phyloP scores from a whole-genome alignment of 2,888 invertebrate genomes.

The Lasioglossum oenotherae region DNA sequence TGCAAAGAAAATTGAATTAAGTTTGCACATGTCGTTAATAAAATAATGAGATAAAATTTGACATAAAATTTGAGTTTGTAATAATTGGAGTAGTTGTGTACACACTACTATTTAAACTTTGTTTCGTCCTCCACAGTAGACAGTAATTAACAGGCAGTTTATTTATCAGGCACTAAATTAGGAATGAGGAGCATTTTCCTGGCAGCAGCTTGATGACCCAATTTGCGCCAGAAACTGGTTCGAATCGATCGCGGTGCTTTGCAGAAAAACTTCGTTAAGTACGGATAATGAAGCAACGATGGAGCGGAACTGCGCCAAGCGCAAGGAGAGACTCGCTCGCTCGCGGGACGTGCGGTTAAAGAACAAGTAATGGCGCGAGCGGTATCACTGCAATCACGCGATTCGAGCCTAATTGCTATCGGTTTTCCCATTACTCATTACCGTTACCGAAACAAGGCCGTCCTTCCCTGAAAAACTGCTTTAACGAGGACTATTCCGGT shows the following conservation, averaged over 20 bases:
- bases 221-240: slow-evolving; percentile 36
- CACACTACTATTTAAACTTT: neutral
- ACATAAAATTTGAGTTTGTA: neutral
- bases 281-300: slow-evolving; percentile 69
- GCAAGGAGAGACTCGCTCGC: slow-evolving; percentile 25
- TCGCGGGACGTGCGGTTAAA: slow-evolving; percentile 32
- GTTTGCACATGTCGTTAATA: too few relatives aligned
- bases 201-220: neutral
- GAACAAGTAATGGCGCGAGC: slow-evolving; percentile 50
- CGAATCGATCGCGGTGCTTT: slow-evolving; percentile 54
- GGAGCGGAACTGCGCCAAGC: slow-evolving; percentile 52
- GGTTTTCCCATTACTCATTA: slow-evolving; percentile 73
- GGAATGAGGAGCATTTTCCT: slow-evolving; percentile 11
- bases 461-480: neutral
- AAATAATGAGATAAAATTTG: neutral
- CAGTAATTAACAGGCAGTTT: neutral
- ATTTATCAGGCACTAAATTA: neutral
- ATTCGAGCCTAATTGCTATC: slow-evolving; percentile 75
- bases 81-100: too few relatives aligned
- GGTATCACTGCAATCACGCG: slow-evolving; percentile 60
- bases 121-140: neutral
- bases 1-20: too few relatives aligned
- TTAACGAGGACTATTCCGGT: slow-evolving; percentile 2
- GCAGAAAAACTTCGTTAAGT: slow-evolving; percentile 63
- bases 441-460: slow-evolving; percentile 49